phyloP scores from a whole-genome alignment of 2,888 invertebrate species.

The Drosophila mulleri region DNA sequence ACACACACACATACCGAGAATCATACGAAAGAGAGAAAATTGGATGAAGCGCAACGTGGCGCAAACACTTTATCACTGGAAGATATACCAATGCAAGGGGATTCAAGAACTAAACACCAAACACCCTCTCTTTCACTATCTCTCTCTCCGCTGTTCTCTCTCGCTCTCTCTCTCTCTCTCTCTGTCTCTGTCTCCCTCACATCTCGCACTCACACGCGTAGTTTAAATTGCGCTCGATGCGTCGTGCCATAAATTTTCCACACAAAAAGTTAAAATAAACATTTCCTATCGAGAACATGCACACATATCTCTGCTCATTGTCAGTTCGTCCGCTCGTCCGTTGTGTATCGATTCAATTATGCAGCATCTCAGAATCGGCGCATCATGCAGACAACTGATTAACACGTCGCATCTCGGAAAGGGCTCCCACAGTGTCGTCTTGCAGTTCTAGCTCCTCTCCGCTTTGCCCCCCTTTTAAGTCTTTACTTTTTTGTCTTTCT shows the following conservation, averaged over 20 bases:
- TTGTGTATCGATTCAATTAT: constrained; percentile 72
- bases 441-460: constrained; percentile 3
- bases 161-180: neutral
- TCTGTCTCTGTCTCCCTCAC: constrained; percentile 15
- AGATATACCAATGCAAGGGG: constrained; percentile 39
- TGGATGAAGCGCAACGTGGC: constrained; percentile 55
- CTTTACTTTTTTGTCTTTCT: neutral
- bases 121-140: neutral
- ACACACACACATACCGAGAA: neutral
- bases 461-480: neutral
- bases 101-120: constrained; percentile 11
- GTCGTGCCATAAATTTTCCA: constrained; percentile 71
- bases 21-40: constrained; percentile 45
- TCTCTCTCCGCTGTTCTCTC: neutral
- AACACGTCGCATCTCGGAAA: constrained; percentile 51
- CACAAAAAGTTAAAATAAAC: constrained; percentile 51
- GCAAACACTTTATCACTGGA: constrained; percentile 67
- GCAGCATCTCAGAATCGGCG: constrained; percentile 51
- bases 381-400: constrained; percentile 74
- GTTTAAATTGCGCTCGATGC: constrained; percentile 73
- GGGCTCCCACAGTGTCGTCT: constrained; percentile 59
- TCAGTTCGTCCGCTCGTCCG: constrained; percentile 5
- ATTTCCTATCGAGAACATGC: constrained; percentile 48
- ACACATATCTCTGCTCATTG: constrained; percentile 26
- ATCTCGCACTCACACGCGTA: constrained; percentile 73